Conservation (phyloP, 2,797 vertebrate species). For the Loris lydekkerianus region DNA sequence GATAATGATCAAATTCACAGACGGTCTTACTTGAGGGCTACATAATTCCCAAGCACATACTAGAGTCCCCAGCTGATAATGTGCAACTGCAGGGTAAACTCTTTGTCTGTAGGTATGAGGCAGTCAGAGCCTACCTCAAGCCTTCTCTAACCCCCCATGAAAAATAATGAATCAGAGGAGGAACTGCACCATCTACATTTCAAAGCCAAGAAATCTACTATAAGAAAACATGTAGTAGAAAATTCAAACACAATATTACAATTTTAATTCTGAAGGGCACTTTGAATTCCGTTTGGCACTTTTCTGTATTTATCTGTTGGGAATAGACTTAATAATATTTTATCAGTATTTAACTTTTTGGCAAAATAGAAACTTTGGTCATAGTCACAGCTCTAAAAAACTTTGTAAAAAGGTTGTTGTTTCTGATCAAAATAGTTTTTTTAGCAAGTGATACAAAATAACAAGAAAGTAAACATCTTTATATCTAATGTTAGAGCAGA, state of each 20-base stretch:
- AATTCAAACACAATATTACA: neutral
- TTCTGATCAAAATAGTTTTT: constrained; percentile 64
- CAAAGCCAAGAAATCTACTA: neutral
- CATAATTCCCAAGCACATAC: neutral
- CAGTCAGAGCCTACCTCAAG: neutral
- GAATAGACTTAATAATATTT: neutral
- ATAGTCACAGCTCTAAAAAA: constrained; percentile 53
- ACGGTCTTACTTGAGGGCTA: neutral
- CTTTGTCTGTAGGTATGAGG: neutral
- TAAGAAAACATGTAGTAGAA: neutral
- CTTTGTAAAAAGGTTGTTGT: constrained; percentile 49
- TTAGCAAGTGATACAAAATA: constrained; percentile 57
- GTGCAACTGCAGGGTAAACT: neutral
- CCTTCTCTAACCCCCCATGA: neutral
- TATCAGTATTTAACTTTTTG: constrained; percentile 70
- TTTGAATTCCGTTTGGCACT: constrained; percentile 34
- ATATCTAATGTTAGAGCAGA: constrained; percentile 8
- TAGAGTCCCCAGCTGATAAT: neutral
- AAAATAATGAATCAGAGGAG: neutral
- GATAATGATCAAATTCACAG: neutral
- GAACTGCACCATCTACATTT: neutral
- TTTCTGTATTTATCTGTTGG: constrained; percentile 27
- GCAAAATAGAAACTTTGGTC: constrained; percentile 79
- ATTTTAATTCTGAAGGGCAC: neutral
- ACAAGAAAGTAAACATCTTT: constrained; percentile 68